These are phyloP conservation scores for Bothrops jararaca DNA, from an alignment of 2,113 vertebrate species.

Conservation along the genomic window DNA sequence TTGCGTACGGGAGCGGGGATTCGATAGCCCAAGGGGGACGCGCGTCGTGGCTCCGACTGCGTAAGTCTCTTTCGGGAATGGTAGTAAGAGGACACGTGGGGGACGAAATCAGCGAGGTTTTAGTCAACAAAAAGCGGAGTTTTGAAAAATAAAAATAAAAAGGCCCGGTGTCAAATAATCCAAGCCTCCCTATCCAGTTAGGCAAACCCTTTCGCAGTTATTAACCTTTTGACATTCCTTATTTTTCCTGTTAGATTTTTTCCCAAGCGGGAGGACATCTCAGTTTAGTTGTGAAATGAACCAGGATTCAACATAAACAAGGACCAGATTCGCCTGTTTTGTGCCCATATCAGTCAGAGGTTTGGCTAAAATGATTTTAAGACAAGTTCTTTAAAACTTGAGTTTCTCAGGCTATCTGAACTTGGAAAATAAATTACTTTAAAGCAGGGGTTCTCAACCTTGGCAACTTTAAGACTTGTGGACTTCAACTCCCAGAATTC, in stretches of 20 bases:
- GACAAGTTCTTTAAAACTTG: background rate
- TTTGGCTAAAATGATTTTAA: background rate
- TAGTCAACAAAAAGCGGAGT: background rate
- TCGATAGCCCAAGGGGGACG: accelerated
- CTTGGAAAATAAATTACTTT: background rate
- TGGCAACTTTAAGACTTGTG: too few species aligned
- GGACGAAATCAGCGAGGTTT: background rate
- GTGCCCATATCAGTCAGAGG: too few species aligned
- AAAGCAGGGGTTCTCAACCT: too few species aligned
- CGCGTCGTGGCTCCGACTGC: background rate
- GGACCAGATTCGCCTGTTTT: background rate
- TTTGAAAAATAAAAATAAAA: background rate
- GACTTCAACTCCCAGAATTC: too few species aligned
- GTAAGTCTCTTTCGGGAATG: background rate
- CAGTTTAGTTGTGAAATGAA: background rate
- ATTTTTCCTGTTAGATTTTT: background rate
- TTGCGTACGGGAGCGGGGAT: background rate
- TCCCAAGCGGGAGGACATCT: background rate
- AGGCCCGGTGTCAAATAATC: background rate
- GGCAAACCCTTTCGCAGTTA: background rate
- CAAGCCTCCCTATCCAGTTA: background rate
- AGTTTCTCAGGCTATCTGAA: background rate
- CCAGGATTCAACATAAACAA: background rate
- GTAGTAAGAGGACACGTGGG: background rate
- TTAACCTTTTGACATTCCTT: background rate